Evolutionary conservation across 53 echinoderm and acorn worm species (phyloP).

Genomic region (Mesocentrotus franciscanus): DNA sequence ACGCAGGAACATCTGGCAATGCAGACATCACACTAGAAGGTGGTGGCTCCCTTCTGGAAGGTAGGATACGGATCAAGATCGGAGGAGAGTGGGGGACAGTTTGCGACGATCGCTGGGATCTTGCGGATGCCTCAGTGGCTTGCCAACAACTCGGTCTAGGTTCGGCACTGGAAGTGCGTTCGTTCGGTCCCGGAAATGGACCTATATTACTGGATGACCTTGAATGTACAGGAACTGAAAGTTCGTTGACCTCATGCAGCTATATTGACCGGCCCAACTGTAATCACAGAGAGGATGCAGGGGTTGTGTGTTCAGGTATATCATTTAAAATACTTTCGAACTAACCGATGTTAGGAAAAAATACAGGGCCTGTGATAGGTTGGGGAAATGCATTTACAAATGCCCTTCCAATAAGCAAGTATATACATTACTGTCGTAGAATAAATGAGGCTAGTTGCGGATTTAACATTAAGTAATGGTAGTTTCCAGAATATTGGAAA

Average conservation of each 20-base stretch:
- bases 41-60: neutral
- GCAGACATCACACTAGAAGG: neutral
- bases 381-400: too few species aligned
- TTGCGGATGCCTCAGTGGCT: neutral
- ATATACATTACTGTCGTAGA: too few species aligned
- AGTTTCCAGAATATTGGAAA: too few species aligned
- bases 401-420: too few species aligned
- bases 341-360: too few species aligned
- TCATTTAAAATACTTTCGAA: neutral
- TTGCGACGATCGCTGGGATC: slow-evolving; percentile 20
- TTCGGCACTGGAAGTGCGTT: neutral
- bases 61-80: neutral
- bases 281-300: slow-evolving; percentile 42
- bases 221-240: neutral
- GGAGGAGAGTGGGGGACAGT: slow-evolving; percentile 4
- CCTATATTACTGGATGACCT: neutral
- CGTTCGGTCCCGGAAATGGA: neutral
- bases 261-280: neutral
- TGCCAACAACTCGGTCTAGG: neutral
- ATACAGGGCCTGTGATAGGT: too few species aligned
- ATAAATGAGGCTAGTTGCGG: too few species aligned
- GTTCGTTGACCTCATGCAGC: neutral
- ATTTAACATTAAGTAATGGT: too few species aligned
- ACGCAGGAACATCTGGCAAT: neutral
- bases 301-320: slow-evolving; percentile 32